These are phyloP conservation scores for Chitala chitala DNA, from an alignment of 2,113 vertebrate species.

Conservation along the genomic window DNA sequence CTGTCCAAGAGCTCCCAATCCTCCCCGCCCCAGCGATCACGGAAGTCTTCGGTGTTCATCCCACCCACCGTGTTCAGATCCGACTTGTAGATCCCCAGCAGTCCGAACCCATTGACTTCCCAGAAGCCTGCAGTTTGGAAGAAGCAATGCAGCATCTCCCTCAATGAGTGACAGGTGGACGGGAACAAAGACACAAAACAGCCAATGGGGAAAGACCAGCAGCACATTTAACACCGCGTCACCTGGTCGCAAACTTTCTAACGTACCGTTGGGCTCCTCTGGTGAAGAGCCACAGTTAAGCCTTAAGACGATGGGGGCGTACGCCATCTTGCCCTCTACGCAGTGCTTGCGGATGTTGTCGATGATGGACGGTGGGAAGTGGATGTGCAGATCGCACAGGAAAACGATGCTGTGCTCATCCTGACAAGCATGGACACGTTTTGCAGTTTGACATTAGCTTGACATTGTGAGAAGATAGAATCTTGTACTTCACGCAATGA, in stretches of 20 bases:
- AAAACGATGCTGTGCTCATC: constrained; percentile 89
- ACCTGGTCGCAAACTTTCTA: not conserved
- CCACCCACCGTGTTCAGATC: constrained; percentile 83
- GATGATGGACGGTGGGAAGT: constrained; percentile 76
- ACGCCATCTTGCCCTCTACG: constrained; percentile 85
- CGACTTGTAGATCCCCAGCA: constrained; percentile 93
- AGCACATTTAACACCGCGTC: too few relatives aligned
- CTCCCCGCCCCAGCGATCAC: constrained; percentile 89
- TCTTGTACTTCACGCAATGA: too few relatives aligned
- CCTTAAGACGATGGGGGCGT: constrained; percentile 85
- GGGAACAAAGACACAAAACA: constrained; percentile 15
- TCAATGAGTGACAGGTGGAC: too few relatives aligned
- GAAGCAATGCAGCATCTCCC: too few relatives aligned
- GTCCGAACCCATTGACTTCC: constrained; percentile 94
- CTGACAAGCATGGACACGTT: constrained; percentile 59
- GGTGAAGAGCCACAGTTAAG: constrained; percentile 81
- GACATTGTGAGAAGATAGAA: too few relatives aligned
- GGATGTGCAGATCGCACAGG: constrained; percentile 93
- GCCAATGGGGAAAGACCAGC: not conserved
- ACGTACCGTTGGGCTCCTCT: constrained; percentile 72
- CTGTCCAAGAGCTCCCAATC: constrained; percentile 97
- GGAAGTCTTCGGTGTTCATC: constrained; percentile 91
- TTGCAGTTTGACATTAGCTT: too few relatives aligned
- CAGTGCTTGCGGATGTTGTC: constrained; percentile 87
- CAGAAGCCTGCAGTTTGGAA: constrained; percentile 75